Percentiles rank a stretch among this genome's conserved stretches.
Conservation (phyloP, 2,113 vertebrate species). For the Cettia cetti region DNA sequence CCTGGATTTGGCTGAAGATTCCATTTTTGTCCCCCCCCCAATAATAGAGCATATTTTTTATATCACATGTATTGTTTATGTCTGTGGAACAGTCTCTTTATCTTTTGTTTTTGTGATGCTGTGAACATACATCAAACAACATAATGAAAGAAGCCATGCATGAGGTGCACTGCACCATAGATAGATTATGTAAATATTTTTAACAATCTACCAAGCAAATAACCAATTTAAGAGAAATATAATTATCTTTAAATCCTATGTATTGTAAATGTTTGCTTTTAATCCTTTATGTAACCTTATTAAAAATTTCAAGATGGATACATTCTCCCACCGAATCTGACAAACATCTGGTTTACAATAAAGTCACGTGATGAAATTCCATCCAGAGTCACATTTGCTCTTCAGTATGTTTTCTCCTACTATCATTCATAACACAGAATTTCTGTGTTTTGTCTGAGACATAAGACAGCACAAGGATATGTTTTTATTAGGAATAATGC, state of each 20-base stretch:
- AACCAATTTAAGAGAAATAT: constrained; percentile 27
- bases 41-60: not conserved
- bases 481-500: constrained; percentile 71
- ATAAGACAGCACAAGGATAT: constrained; percentile 39
- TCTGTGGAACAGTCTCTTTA: not conserved
- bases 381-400: constrained; percentile 56
- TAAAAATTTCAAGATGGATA: constrained; percentile 70
- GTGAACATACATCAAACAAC: constrained; percentile 15
- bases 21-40: not conserved
- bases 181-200: constrained; percentile 25
- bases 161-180: not conserved
- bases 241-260: constrained; percentile 33
- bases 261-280: constrained; percentile 59
- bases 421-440: constrained; percentile 43
- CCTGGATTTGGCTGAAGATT: not conserved
- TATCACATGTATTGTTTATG: not conserved
- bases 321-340: constrained; percentile 40
- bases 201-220: not conserved
- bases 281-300: constrained; percentile 65
- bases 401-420: constrained; percentile 21
- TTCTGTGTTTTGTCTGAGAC: constrained; percentile 56
- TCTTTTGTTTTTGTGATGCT: not conserved
- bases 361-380: constrained; percentile 56
- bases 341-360: constrained; percentile 66
- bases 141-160: constrained; percentile 17